These are phyloP conservation scores for Enhydra lutris DNA, from an alignment of 2,113 vertebrate species.

Conservation along the genomic window DNA sequence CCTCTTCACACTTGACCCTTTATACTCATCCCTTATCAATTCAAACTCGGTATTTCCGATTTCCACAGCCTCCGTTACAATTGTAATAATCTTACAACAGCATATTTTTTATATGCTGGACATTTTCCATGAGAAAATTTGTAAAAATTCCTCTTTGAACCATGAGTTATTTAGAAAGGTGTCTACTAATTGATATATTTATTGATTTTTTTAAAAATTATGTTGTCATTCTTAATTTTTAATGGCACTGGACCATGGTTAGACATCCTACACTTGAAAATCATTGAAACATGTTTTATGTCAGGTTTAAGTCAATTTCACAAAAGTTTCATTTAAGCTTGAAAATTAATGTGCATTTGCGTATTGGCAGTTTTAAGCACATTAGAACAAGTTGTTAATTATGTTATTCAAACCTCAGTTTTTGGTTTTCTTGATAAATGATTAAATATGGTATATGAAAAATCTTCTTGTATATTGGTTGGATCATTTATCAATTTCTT, in stretches of 20 bases:
- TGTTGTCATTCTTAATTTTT: neutral
- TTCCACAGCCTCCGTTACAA: neutral
- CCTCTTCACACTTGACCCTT: neutral
- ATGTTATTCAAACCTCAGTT: neutral
- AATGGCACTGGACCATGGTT: neutral
- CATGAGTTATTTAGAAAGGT: constrained; percentile 4
- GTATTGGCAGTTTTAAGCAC: neutral
- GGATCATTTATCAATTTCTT: neutral
- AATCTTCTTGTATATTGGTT: neutral
- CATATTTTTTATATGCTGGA: neutral
- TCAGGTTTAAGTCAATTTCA: neutral
- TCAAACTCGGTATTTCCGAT: neutral
- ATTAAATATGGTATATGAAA: neutral
- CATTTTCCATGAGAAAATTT: neutral
- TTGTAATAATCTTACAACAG: neutral
- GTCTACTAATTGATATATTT: neutral
- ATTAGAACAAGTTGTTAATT: neutral
- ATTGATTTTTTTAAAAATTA: neutral
- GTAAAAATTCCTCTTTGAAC: neutral
- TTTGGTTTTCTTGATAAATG: neutral
- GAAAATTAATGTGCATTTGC: neutral
- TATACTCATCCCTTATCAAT: neutral
- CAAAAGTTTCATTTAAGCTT: neutral
- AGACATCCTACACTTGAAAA: neutral
- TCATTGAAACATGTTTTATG: neutral